Evolutionary conservation across 2,113 vertebrate genomes (phyloP).

Genomic region (Sciurus niger): DNA sequence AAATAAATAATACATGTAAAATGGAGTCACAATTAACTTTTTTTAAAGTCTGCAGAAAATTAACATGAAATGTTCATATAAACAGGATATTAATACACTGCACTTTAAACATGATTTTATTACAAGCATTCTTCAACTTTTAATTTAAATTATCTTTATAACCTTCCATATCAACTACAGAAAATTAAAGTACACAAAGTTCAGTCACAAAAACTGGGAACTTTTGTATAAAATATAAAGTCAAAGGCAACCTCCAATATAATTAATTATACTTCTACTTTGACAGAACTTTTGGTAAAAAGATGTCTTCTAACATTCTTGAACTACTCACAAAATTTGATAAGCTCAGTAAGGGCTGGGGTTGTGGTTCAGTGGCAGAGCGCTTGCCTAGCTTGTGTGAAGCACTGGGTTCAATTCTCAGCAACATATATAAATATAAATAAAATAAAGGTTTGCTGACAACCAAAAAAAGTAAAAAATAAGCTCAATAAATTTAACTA

Average conservation of each 20-base stretch:
- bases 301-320: not conserved
- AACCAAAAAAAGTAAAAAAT: not conserved
- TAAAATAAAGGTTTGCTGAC: too few relatives aligned
- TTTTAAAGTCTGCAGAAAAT: slow-evolving; percentile 31
- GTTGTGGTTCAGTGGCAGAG: too few relatives aligned
- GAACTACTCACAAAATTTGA: slow-evolving; percentile 31
- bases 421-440: too few relatives aligned
- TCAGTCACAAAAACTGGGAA: not conserved
- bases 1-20: not conserved
- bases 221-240: slow-evolving; percentile 26
- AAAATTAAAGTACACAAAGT: slow-evolving; percentile 51
- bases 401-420: too few relatives aligned
- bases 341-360: too few relatives aligned
- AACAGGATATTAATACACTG: not conserved
- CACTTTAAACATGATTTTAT: slow-evolving; percentile 42
- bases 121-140: slow-evolving; percentile 49
- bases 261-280: slow-evolving; percentile 29
- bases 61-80: not conserved
- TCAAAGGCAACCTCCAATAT: not conserved
- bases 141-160: slow-evolving; percentile 38
- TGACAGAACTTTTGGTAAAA: slow-evolving; percentile 44
- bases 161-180: slow-evolving; percentile 31
- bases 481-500: slow-evolving; percentile 52
- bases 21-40: slow-evolving; percentile 43
- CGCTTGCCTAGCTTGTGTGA: too few relatives aligned